These are phyloP conservation scores for Hesperia comma DNA, from an alignment of 2,888 invertebrate genomes.

Conservation along the genomic window DNA sequence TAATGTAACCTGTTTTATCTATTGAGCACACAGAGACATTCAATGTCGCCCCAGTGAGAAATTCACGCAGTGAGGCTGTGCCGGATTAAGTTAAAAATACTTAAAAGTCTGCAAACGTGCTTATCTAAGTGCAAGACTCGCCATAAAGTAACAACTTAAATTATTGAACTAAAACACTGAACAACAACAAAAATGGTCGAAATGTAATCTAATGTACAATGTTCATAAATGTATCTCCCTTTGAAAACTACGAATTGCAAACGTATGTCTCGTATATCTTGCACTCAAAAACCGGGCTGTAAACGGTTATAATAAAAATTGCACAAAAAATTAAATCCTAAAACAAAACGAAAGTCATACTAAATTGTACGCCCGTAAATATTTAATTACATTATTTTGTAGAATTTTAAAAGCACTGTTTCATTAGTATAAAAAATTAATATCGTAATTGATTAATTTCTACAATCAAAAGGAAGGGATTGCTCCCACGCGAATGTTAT, in stretches of 20 bases:
- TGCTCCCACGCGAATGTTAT: no score
- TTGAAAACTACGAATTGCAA: no score
- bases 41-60: slow-evolving; percentile 11
- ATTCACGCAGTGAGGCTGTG: not conserved
- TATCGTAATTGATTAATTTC: no score
- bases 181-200: not conserved
- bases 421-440: no score
- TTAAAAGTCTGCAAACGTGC: slow-evolving; percentile 5
- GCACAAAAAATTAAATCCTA: slow-evolving; percentile 9
- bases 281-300: not conserved
- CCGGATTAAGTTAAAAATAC: not conserved
- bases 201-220: not conserved
- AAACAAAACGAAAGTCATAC: not conserved
- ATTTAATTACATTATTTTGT: not conserved
- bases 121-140: slow-evolving; percentile 24
- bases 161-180: not conserved
- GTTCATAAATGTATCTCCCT: no score
- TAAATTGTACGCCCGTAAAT: not conserved
- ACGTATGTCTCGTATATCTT: not conserved
- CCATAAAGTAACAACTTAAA: not conserved
- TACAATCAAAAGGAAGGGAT: no score
- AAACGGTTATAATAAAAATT: slow-evolving; percentile 5
- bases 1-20: not conserved
- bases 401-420: no score
- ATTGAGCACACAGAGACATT: slow-evolving; percentile 27